Base-by-base conservation (phyloP, 1,140 invertebrate genomes). In the Brachionus koreanus region DNA sequence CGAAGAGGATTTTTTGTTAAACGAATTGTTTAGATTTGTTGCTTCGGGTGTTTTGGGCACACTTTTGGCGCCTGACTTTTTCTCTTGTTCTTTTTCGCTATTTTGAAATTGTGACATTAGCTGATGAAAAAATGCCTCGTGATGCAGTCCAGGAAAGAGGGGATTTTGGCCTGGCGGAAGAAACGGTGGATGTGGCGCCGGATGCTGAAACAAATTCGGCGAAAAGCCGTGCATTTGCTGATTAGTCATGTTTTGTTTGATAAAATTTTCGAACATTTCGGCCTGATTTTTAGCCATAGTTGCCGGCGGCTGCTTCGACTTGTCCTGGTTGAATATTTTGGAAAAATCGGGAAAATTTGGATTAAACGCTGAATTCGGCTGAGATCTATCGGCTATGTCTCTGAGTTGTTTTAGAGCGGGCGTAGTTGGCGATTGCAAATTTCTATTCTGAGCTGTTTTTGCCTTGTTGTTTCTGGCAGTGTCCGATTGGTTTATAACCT, bases 31-130 rank as follows among this genome's bases (percentile, higher is more conserved):
- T 13, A 74, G 9, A 37, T 37, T 67, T 7, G 43, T 6, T 13
- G 49, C 16, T 19, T 57, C 49, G 16, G 49, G 49, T 19, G 49
- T 57, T 25, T 57, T 57, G 0, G 69, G 39, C 25, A 13, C 12
- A 9, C 25, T 33, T 72, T 72, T 16, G 67, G 33, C 19, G n/a
- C 67, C 37, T 10, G n/a, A 3, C 3, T 25, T 74, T 46, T 74
- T 74, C 7, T 46, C 19, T 29, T 74, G 69, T 46, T 74, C 69
- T 29, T 74, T 74, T 46, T 74, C 39, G 4, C 13, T 46, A 5
- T 25, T 13, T 23, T 74, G 69, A 74, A 74, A 46, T 74, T 74
- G 69, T 3, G 69, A 74, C 49, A 79, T 61, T 19, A 79, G 16
- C 9, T 76, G 75, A 29, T 79, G 13, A 5, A 79, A 61, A 61